These are phyloP conservation scores for Zosterops hypoxanthus DNA, from an alignment of 2,113 vertebrate species.

Conservation along the genomic window DNA sequence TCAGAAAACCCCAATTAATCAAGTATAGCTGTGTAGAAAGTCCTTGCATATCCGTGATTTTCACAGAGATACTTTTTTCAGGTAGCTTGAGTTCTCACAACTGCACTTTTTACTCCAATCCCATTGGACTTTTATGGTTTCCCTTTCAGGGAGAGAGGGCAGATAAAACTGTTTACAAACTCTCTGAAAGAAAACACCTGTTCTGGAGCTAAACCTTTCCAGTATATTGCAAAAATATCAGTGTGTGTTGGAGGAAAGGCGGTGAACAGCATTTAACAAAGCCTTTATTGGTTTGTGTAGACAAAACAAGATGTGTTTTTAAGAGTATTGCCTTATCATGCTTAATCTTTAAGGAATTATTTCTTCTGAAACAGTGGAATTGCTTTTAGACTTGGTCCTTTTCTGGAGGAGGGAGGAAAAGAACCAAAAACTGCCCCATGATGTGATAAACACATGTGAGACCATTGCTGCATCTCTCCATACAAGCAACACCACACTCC, in stretches of 20 bases:
- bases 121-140: neutral
- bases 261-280: neutral
- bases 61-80: neutral
- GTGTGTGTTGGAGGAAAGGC: neutral
- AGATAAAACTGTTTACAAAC: neutral
- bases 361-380: neutral
- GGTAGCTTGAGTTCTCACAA: neutral
- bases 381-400: neutral
- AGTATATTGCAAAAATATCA: neutral
- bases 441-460: neutral
- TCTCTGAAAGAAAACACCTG: neutral
- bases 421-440: neutral
- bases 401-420: neutral
- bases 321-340: neutral
- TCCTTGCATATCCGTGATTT: neutral
- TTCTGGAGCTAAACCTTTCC: neutral
- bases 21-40: neutral
- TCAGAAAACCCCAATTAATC: neutral
- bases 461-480: neutral
- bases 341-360: neutral
- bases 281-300: neutral
- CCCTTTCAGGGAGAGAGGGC: neutral
- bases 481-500: neutral
- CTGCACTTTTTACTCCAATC: neutral
- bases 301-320: neutral